Percentiles rank a stretch among this genome's conserved stretches.
These are phyloP conservation scores for Automeris io DNA, from an alignment of 2,888 invertebrate genomes.

Conservation along the genomic window DNA sequence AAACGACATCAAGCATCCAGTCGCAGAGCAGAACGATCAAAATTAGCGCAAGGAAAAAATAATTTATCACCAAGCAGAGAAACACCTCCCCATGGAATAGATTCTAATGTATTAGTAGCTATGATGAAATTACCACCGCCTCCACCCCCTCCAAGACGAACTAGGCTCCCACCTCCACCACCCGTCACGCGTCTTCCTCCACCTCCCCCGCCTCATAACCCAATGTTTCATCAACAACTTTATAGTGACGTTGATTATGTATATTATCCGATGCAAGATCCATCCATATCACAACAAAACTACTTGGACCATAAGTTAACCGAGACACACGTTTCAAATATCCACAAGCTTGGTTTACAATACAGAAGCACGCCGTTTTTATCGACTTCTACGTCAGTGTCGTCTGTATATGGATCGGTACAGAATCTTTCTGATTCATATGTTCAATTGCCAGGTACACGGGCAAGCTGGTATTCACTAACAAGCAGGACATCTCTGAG, in stretches of 20 bases:
- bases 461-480: slow-evolving; percentile 80
- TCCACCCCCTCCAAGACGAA: slow-evolving; percentile 72
- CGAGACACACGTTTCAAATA: slow-evolving; percentile 79
- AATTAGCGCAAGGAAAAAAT: slow-evolving; percentile 70
- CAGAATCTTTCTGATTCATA: slow-evolving; percentile 88
- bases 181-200: slow-evolving; percentile 80
- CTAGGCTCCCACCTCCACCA: slow-evolving; percentile 83
- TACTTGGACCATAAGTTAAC: slow-evolving; percentile 93
- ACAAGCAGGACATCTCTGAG: slow-evolving; percentile 77
- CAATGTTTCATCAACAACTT: slow-evolving; percentile 91
- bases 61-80: slow-evolving; percentile 68
- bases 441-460: slow-evolving; percentile 80
- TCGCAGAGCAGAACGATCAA: slow-evolving; percentile 79
- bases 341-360: slow-evolving; percentile 83
- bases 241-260: slow-evolving; percentile 95
- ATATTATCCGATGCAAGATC: slow-evolving; percentile 93
- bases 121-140: slow-evolving; percentile 80
- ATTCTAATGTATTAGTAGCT: slow-evolving; percentile 74
- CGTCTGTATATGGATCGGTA: slow-evolving; percentile 86
- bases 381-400: slow-evolving; percentile 79
- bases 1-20: slow-evolving; percentile 71
- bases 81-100: slow-evolving; percentile 46
- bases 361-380: slow-evolving; percentile 91
- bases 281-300: slow-evolving; percentile 92
- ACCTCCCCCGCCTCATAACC: slow-evolving; percentile 87